A percentile compares a stretch with the other conserved stretches of the same genome.
Conservation (phyloP, 2,888 invertebrate species). For the Thera obeliscata region DNA sequence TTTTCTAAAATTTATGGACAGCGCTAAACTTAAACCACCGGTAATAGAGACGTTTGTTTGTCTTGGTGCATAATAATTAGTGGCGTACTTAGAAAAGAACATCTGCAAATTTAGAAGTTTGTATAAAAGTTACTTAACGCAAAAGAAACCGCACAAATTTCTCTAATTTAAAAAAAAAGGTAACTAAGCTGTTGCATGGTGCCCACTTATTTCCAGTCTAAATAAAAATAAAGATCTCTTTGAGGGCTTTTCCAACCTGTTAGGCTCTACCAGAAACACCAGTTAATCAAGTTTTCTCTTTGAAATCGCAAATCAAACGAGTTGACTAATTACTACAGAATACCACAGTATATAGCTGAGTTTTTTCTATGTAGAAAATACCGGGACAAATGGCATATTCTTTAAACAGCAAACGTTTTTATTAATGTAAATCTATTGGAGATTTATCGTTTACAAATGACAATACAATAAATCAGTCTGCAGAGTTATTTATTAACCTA, state of each 20-base stretch:
- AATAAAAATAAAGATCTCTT: conserved; percentile 7
- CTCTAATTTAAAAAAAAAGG: too few species aligned
- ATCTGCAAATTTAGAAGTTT: too few species aligned
- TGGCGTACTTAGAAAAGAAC: too few species aligned
- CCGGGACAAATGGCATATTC: conserved; percentile 9
- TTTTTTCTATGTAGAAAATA: conserved; percentile 7
- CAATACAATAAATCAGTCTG: conserved; percentile 2
- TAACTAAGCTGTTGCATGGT: too few species aligned
- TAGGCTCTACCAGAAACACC: conserved; percentile 15
- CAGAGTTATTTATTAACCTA: background rate
- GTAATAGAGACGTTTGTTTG: too few species aligned
- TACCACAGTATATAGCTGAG: too few species aligned
- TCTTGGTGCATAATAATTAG: too few species aligned
- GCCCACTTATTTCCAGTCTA: conserved; percentile 3
- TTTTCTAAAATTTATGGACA: too few species aligned
- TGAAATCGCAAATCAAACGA: conserved; percentile 22
- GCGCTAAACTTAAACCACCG: too few species aligned
- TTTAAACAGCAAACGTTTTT: background rate
- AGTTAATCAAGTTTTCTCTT: conserved; percentile 26
- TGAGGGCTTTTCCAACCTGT: conserved; percentile 13
- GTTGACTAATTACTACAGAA: conserved; percentile 14
- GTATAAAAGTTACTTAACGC: too few species aligned
- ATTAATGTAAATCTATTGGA: background rate
- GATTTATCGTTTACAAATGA: conserved; percentile 16
- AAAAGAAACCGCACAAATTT: too few species aligned